Base-by-base conservation (phyloP, 2,797 vertebrate genomes). In the Lithobates sylvaticus region DNA sequence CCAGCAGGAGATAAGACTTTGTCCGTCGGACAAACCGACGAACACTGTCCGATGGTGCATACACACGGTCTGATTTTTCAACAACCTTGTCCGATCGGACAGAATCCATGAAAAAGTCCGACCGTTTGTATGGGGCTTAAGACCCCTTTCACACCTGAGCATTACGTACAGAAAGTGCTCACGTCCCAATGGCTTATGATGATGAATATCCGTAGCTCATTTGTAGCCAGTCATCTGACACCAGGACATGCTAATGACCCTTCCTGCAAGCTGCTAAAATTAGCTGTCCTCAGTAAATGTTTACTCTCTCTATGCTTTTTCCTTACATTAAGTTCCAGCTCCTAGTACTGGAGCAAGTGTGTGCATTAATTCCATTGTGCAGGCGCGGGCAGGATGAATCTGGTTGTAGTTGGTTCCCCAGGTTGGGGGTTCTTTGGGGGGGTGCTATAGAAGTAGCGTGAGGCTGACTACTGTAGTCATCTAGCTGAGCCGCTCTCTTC, bases 281-380 rank as follows among this genome's bases (percentile, higher is more conserved):
- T 72, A 73, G 80, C 70, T n/a, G 32, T 29, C 42, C 50, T 26
- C 21, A 10, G 70, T 73, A 82, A 82, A 82, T 82, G 80, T 65
- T 82, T 65, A 82, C 80, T 26, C 54, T 26, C 54, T 65, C 13
- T 15, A 47, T 27, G 32, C 79, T 10, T 61, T 36, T 36, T 81
- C 80, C 70, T 74, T 74, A 29, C 67, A 74, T 82, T 73, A 74
- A 36, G 16, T 64, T 34, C 70, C 50, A 39, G 3, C 34, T 36
- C 7, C 69, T 2, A 32, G 68, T 54, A 18, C 34, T 3, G 68
- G 68, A 58, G 29, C 44, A 47, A n/a, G 50, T 65, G 70, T 67
- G 65, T 44, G 36, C 54, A 65, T 82, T 74, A 27, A 32, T 74
- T 27, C 9, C 67, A 6, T 36, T 84, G 29, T 67, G 27, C 74